phyloP scores from a whole-genome alignment of 2,888 invertebrate species.

The Epicampocera succincta region DNA sequence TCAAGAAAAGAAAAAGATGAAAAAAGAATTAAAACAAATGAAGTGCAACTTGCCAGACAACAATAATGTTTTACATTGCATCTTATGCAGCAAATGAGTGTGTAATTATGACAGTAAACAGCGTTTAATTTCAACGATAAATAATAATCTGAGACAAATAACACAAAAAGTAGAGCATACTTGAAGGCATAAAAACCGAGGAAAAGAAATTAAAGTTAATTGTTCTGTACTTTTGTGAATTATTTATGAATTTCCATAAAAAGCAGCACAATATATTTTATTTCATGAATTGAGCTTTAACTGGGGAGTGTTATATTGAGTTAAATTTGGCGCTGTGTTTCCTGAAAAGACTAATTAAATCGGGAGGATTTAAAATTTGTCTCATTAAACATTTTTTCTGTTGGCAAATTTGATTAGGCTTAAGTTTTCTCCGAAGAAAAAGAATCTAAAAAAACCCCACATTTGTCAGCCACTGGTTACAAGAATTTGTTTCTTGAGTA shows the following conservation, averaged over 20 bases:
- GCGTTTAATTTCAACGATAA: slow-evolving; percentile 58
- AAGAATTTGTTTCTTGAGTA: slow-evolving; percentile 41
- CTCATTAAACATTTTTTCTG: too few relatives aligned
- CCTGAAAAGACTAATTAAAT: too few relatives aligned
- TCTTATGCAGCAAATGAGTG: slow-evolving; percentile 57
- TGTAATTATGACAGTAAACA: slow-evolving; percentile 69
- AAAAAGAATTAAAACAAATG: slow-evolving; percentile 53
- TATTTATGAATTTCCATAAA: not conserved
- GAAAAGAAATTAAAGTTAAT: slow-evolving; percentile 6
- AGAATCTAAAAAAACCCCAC: slow-evolving; percentile 17
- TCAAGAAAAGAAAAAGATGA: slow-evolving; percentile 10
- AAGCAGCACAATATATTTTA: too few relatives aligned
- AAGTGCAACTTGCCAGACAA: slow-evolving; percentile 63
- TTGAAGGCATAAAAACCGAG: slow-evolving; percentile 34
- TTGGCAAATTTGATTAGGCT: slow-evolving; percentile 28
- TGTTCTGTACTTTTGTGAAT: slow-evolving; percentile 31
- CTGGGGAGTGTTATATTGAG: too few relatives aligned
- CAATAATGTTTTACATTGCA: slow-evolving; percentile 55
- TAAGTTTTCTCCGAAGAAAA: slow-evolving; percentile 6
- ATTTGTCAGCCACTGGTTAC: slow-evolving; percentile 50
- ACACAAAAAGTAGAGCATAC: slow-evolving; percentile 44
- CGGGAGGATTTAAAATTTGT: too few relatives aligned
- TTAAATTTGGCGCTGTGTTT: too few relatives aligned
- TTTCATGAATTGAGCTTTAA: too few relatives aligned
- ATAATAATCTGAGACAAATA: slow-evolving; percentile 45